Base-by-base conservation (phyloP, 2,797 vertebrate genomes). In the Pachyuromys duprasi region DNA sequence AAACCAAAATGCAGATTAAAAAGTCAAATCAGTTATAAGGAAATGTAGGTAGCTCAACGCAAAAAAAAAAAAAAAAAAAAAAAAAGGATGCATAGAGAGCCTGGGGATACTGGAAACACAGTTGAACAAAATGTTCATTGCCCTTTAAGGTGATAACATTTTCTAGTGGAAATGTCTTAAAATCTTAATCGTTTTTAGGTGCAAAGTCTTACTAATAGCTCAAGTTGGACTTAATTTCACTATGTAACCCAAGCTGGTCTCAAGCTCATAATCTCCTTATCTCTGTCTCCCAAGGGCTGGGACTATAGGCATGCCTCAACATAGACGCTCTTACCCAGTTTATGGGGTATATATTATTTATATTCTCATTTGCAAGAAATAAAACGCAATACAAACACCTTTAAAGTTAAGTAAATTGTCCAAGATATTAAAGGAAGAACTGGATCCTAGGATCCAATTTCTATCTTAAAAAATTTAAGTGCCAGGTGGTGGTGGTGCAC, bases 81-180 rank as follows among this genome's bases (percentile, higher is more conserved):
- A 96, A 92, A 75, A 88, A 92, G 20, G 28, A 95, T 79, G 26
- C 31, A 4, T 3, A 86, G 83, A 78, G 63, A 89, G 45, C 7
- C 83, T 63, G 75, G 83, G 76, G 67, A 49, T 42, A 14, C 4
- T 92, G 33, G 76, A 63, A 80, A 93, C 94, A 89, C 84, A 45
- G 80, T 96, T 95, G 94, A 92, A 72, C 39, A 89, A 90, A 95
- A 90, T 95, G 33, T 53, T 95, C n/a, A 75, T 92, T 93, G 70
- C 78, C 72, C 57, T 90, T 60, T 67, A 88, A 82, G 75, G 90
- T 76, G 53, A 91, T 17, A 95, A 86, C 83, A 45, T 90, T 76
- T 89, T 18, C 45, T 90, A 39, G 55, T 63, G 89, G 55, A 78
- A 90, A 93, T 79, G 55, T 80, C 42, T 75, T 49, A 95, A 87